Evolutionary conservation across 2,113 vertebrate genomes (phyloP).

Genomic region (Gambusia affinis): DNA sequence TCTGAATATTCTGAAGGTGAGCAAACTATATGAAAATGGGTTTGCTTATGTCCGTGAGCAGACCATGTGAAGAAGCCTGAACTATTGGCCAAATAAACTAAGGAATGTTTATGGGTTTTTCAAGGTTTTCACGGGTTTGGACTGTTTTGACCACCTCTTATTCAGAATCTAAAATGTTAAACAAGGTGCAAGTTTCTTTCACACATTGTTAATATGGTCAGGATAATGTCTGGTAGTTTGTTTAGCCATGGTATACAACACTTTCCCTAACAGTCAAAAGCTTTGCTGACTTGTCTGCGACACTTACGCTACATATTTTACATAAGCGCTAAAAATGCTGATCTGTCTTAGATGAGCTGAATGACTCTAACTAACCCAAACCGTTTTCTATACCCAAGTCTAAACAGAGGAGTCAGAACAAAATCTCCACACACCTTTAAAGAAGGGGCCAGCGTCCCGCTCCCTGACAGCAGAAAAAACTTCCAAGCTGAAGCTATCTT

Average conservation of each 20-base stretch:
- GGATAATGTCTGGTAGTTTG: background rate
- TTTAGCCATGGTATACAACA: background rate
- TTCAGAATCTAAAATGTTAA: background rate
- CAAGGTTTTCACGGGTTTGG: background rate
- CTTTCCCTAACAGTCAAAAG: background rate
- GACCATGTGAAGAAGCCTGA: too few species aligned
- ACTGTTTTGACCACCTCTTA: background rate
- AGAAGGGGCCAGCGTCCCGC: constrained; percentile 7
- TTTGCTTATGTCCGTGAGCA: background rate
- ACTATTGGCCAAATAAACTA: background rate
- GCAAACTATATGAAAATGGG: too few species aligned
- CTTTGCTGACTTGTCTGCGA: constrained; percentile 28
- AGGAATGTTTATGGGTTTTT: background rate
- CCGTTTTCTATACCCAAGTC: constrained; percentile 19
- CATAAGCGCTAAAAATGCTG: constrained; percentile 10
- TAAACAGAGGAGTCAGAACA: constrained; percentile 27
- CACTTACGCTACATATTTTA: constrained; percentile 7
- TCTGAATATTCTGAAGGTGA: too few species aligned
- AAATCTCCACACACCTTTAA: constrained; percentile 24
- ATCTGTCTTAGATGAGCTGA: constrained; percentile 39
- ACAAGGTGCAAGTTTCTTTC: too few species aligned
- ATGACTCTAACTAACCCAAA: constrained; percentile 31
- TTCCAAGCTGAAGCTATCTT: constrained; percentile 34
- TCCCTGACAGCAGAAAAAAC: constrained; percentile 26
- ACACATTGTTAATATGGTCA: constrained; percentile 14